Evolutionary conservation across 2,888 invertebrate genomes (phyloP), one percentile per base, ranked within the genome.

Genomic region (Meteorus cinctellus): DNA sequence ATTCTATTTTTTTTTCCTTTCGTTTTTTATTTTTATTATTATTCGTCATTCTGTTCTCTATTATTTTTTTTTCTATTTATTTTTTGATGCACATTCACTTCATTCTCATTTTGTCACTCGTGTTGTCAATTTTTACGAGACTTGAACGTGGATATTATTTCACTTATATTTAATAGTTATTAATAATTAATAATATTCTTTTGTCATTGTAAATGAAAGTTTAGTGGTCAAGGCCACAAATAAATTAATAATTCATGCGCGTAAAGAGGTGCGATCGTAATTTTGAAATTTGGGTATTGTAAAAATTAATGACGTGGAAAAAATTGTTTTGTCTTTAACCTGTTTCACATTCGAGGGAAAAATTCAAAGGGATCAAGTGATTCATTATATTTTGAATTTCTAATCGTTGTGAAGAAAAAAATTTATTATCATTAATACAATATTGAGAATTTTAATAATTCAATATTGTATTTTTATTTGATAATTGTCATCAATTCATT

Each of bases 211-310:
- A 24, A 24, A 16, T 24, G 31, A 63, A 34, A 12, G 16, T 16
- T 55, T 59, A 60, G 76, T n/a, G 45, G 62, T 51, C 12, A 14
- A 16, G 4, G 45, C 41, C 60, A 68, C 36, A 34, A 69, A 55
- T 55, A 65, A 31, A 34, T n/a, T 10, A 41, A 34, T 34, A 73
- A 85, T 86, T 84, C 84, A 89, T 89, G 89, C 83, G 85, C 82
- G 83, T 88, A 79, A 86, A 85, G 85, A 86, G 88, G 83, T 87
- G 85, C 76, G 84, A 88, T 78, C 84, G 89, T 65, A 88, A 88
- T 82, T 89, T 89, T 75, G 88, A 89, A 79, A 89, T 89, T 81
- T 89, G 88, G 88, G 82, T 89, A 62, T 82, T 89, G 85, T 89
- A 86, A 87, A 78, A 31, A 60, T 16, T 41, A 2, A 10, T 41